These are phyloP conservation scores for Drosophila kambysellisi DNA, from an alignment of 2,888 invertebrate genomes.

Conservation along the genomic window DNA sequence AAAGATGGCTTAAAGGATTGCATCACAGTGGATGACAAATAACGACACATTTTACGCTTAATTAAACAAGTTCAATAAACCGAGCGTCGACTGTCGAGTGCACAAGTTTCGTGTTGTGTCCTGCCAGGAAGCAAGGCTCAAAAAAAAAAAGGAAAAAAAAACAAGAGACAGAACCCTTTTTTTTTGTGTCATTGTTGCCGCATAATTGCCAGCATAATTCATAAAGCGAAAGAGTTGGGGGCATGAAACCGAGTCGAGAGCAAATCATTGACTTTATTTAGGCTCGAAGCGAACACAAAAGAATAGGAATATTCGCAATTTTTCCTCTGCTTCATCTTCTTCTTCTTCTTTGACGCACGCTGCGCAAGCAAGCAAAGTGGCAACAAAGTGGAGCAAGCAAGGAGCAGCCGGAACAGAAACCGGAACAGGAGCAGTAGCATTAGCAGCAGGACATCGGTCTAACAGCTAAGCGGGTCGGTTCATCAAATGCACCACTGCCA, in stretches of 20 bases:
- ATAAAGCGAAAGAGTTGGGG: conserved; percentile 58
- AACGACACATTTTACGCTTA: conserved; percentile 73
- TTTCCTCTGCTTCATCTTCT: conserved; percentile 6
- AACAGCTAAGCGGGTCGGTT: conserved; percentile 47
- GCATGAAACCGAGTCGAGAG: conserved; percentile 29
- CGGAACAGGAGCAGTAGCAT: conserved; percentile 17
- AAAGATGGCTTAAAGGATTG: conserved; percentile 27
- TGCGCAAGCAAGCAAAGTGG: conserved; percentile 55
- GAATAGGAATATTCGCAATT: conserved; percentile 44
- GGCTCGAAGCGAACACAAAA: conserved; percentile 59
- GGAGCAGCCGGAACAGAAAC: conserved; percentile 15
- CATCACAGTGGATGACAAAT: conserved; percentile 62
- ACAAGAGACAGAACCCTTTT: conserved; percentile 49
- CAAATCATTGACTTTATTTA: conserved; percentile 78
- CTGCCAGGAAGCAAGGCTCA: conserved; percentile 23
- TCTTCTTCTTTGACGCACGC: conserved; percentile 55
- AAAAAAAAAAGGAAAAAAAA: conserved; percentile 12
- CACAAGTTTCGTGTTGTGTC: conserved; percentile 25
- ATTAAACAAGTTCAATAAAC: conserved; percentile 81
- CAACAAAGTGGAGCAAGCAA: conserved; percentile 54
- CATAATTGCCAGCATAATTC: conserved; percentile 80
- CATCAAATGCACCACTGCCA: conserved; percentile 80
- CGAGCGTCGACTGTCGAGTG: conserved; percentile 46
- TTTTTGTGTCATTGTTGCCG: conserved; percentile 59
- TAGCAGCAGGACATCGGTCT: conserved; percentile 43